phyloP scores from a whole-genome alignment of 2,113 vertebrate species.

The Prietella phreatophila region DNA sequence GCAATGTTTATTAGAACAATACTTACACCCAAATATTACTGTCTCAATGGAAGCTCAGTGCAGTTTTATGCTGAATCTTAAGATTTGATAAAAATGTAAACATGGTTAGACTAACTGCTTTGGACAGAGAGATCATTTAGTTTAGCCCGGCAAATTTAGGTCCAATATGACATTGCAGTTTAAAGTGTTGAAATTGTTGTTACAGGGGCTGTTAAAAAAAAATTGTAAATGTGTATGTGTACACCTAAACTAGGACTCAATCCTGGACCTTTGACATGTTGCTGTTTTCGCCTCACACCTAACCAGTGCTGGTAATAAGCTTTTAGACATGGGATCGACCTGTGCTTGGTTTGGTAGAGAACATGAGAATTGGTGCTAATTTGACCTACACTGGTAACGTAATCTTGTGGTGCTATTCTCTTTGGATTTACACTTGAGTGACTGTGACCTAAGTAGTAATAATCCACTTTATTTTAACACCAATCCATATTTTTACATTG shows the following conservation, averaged over 20 bases:
- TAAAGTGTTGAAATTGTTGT: not conserved
- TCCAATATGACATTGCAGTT: not conserved
- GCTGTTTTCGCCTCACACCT: not conserved
- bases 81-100: constrained; percentile 51
- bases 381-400: constrained; percentile 50
- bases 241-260: not conserved
- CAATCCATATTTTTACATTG: constrained; percentile 5
- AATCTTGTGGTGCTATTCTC: constrained; percentile 57
- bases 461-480: constrained; percentile 60
- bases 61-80: constrained; percentile 41
- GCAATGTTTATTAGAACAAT: constrained; percentile 35
- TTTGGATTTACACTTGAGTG: constrained; percentile 55
- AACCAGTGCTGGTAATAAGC: constrained; percentile 27
- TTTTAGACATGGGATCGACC: not conserved
- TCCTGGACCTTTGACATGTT: not conserved
- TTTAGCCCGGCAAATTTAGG: not conserved
- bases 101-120: constrained; percentile 8
- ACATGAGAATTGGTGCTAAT: constrained; percentile 56
- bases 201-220: not conserved
- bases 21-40: constrained; percentile 11
- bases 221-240: not conserved
- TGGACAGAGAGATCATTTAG: not conserved
- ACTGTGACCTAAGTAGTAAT: constrained; percentile 52
- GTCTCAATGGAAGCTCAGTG: constrained; percentile 16
- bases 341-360: not conserved